phyloP scores from a whole-genome alignment of 2,888 invertebrate species.

The Magallana nippona region DNA sequence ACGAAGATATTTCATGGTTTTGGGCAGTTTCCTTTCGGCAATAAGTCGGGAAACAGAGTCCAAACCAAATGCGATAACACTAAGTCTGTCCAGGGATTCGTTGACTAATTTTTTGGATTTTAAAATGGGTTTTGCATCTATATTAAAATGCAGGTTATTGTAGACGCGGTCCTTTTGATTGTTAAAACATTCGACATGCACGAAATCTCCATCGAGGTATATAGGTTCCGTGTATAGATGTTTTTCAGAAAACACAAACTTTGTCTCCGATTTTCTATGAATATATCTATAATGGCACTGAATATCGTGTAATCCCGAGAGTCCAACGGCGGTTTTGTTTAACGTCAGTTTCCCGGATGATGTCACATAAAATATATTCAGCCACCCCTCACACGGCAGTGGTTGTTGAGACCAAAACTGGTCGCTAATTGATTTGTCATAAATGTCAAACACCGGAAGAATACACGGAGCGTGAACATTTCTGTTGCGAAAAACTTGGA shows the following conservation, averaged over 20 bases:
- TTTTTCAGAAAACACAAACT: slow-evolving; percentile 53
- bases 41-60: slow-evolving; percentile 38
- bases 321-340: background rate
- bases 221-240: slow-evolving; percentile 42
- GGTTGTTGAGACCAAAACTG: slow-evolving; percentile 26
- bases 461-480: slow-evolving; percentile 29
- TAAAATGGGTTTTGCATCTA: background rate
- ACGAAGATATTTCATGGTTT: slow-evolving; percentile 38
- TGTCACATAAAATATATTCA: slow-evolving; percentile 15
- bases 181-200: slow-evolving; percentile 31
- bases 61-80: slow-evolving; percentile 35
- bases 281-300: slow-evolving; percentile 54
- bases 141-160: slow-evolving; percentile 22
- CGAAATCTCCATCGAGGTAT: slow-evolving; percentile 23
- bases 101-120: slow-evolving; percentile 18
- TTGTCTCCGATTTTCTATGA: slow-evolving; percentile 55
- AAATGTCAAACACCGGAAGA: slow-evolving; percentile 29
- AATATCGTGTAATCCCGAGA: slow-evolving; percentile 17
- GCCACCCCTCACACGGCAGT: background rate
- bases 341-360: slow-evolving; percentile 7
- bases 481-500: slow-evolving; percentile 44
- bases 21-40: slow-evolving; percentile 34
- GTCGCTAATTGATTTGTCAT: slow-evolving; percentile 33
- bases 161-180: slow-evolving; percentile 15
- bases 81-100: slow-evolving; percentile 31